Conservation (phyloP, 2,113 vertebrate species). For the Lagopus muta region DNA sequence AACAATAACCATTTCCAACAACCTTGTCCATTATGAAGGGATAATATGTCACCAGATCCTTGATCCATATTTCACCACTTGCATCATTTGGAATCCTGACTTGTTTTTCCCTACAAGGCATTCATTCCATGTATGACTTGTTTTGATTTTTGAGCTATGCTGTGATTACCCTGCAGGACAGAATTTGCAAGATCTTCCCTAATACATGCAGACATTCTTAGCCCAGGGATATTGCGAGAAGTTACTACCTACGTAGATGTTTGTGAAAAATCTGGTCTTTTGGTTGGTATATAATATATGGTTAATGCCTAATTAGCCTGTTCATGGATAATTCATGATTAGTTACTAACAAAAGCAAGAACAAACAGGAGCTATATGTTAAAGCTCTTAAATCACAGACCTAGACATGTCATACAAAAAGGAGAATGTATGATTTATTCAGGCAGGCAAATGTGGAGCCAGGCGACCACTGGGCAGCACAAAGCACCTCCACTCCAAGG, state of each 20-base stretch:
- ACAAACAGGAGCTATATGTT: constrained; percentile 46
- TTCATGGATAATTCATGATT: constrained; percentile 75
- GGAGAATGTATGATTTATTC: constrained; percentile 66
- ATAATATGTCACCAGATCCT: not conserved
- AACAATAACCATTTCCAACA: not conserved
- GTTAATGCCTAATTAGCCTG: constrained; percentile 73
- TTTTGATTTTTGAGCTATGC: constrained; percentile 4
- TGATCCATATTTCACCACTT: not conserved
- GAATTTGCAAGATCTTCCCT: not conserved
- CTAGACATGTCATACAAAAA: constrained; percentile 39
- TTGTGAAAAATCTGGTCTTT: constrained; percentile 65
- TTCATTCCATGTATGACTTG: not conserved
- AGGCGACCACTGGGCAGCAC: not conserved
- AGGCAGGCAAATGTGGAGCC: constrained; percentile 31
- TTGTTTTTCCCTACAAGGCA: not conserved
- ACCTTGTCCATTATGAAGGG: not conserved
- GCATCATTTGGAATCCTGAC: not conserved
- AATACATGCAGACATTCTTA: not conserved
- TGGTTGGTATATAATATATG: constrained; percentile 51
- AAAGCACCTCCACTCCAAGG: constrained; percentile 33
- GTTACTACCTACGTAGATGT: not conserved
- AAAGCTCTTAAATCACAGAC: constrained; percentile 66
- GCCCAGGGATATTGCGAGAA: constrained; percentile 37
- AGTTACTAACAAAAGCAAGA: constrained; percentile 74
- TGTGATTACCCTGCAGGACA: not conserved